Evolutionary conservation across 2,113 vertebrate genomes (phyloP).

Genomic region (Callocephalon fimbriatum): DNA sequence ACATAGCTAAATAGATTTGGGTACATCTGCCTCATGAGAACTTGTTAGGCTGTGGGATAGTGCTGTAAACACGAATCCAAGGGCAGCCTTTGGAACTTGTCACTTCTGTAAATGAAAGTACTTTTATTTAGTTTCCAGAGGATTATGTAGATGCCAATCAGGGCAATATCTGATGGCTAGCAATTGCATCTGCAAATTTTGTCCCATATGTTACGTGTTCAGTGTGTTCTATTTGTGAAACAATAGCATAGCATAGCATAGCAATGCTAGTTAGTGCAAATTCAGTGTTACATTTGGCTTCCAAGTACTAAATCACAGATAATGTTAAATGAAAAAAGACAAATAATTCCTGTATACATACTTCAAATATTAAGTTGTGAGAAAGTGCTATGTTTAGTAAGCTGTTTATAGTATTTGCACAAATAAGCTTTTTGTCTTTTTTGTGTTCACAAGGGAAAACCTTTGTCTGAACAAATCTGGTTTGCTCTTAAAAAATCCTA

Average conservation of each 20-base stretch:
- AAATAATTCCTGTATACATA: background rate
- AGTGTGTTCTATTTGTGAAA: background rate
- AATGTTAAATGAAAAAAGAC: background rate
- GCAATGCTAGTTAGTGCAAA: background rate
- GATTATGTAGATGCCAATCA: background rate
- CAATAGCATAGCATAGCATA: background rate
- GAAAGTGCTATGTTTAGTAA: background rate
- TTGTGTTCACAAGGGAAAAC: background rate
- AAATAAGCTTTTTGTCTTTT: background rate
- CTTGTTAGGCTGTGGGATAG: background rate
- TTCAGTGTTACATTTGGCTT: background rate
- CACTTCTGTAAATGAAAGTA: background rate
- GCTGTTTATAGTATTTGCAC: background rate
- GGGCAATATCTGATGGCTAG: background rate
- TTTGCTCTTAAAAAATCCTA: background rate
- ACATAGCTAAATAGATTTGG: background rate
- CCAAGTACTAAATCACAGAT: background rate
- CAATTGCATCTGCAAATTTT: background rate
- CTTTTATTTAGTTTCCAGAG: background rate
- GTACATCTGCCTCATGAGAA: background rate
- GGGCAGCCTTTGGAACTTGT: background rate
- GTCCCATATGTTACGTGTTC: background rate
- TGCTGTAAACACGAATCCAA: background rate
- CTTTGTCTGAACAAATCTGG: background rate
- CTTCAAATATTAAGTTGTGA: background rate